A percentile compares a stretch with the other conserved stretches of the same genome.
Conservation (phyloP, 2,888 invertebrate species). For the Hanleya hanleyi region DNA sequence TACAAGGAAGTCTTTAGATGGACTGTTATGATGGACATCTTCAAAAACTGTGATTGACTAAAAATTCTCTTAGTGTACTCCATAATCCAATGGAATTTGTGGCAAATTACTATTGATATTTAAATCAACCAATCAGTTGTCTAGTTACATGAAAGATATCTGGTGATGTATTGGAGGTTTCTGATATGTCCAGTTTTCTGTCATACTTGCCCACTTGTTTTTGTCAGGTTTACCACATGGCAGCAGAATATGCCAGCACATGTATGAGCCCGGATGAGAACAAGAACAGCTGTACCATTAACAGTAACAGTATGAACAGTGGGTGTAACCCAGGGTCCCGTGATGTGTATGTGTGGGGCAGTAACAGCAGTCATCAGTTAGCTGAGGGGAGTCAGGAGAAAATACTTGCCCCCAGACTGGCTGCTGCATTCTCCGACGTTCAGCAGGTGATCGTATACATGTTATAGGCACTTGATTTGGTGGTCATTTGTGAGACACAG, state of each 20-base stretch:
- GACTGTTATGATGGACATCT: too few species aligned
- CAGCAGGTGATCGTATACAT: too few species aligned
- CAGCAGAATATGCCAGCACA: constrained; percentile 67
- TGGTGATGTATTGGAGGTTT: too few species aligned
- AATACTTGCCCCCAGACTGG: constrained; percentile 77
- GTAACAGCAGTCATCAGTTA: constrained; percentile 80
- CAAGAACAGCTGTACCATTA: constrained; percentile 41
- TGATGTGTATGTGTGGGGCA: constrained; percentile 80
- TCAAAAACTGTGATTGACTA: too few species aligned
- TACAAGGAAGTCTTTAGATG: too few species aligned
- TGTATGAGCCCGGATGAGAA: constrained; percentile 61
- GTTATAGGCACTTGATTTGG: too few species aligned
- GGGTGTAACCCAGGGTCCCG: constrained; percentile 38
- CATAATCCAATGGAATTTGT: too few species aligned
- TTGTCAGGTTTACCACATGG: constrained; percentile 63
- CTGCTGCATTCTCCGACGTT: constrained; percentile 77
- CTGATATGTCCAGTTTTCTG: neutral
- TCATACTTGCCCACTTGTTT: constrained; percentile 8
- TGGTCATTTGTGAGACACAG: too few species aligned
- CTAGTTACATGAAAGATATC: too few species aligned
- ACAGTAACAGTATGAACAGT: constrained; percentile 9
- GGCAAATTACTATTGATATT: too few species aligned
- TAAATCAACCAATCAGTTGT: too few species aligned
- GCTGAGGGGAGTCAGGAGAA: constrained; percentile 79
- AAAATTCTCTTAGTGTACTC: too few species aligned